Evolutionary conservation across 2,888 invertebrate genomes (phyloP).

Genomic region (Ophioninae sp.): DNA sequence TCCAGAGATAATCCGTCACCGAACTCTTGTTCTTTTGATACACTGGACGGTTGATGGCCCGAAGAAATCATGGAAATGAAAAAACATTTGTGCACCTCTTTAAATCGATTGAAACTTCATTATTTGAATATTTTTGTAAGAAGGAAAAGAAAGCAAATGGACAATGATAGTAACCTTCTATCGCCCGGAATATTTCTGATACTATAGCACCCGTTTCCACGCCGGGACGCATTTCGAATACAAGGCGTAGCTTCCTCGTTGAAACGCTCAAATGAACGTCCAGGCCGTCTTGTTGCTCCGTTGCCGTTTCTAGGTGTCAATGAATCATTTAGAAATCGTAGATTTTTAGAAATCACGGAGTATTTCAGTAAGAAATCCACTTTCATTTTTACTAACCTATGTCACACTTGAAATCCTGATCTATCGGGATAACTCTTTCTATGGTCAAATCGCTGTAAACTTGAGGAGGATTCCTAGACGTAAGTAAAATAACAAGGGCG

Average conservation of each 20-base stretch:
- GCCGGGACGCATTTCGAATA: conserved; percentile 84
- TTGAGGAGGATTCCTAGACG: conserved; percentile 86
- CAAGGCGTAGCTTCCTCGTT: conserved; percentile 82
- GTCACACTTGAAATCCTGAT: conserved; percentile 90
- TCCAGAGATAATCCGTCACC: conserved; percentile 76
- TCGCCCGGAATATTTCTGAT: conserved; percentile 87
- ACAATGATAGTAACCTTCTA: conserved; percentile 84
- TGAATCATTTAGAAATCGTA: not conserved
- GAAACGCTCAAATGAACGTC: conserved; percentile 83
- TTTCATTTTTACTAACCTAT: conserved; percentile 82
- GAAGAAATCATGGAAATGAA: not conserved
- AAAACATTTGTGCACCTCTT: not conserved
- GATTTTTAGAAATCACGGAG: not conserved
- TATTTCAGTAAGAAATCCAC: not conserved
- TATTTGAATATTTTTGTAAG: conserved; percentile 18
- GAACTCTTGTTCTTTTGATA: conserved; percentile 76
- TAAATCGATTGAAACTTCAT: not conserved
- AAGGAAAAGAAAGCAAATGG: not conserved
- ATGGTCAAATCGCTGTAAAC: conserved; percentile 90
- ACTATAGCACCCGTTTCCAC: conserved; percentile 87
- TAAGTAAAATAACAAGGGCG: conserved; percentile 84
- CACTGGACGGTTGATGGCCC: conserved; percentile 61
- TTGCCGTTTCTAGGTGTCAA: conserved; percentile 81
- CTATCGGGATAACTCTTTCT: conserved; percentile 91
- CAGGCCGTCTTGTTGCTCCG: conserved; percentile 81